Percentiles rank a stretch among this genome's conserved stretches.
Conservation (phyloP, 2,888 invertebrate genomes). For the Metalampra italica region DNA sequence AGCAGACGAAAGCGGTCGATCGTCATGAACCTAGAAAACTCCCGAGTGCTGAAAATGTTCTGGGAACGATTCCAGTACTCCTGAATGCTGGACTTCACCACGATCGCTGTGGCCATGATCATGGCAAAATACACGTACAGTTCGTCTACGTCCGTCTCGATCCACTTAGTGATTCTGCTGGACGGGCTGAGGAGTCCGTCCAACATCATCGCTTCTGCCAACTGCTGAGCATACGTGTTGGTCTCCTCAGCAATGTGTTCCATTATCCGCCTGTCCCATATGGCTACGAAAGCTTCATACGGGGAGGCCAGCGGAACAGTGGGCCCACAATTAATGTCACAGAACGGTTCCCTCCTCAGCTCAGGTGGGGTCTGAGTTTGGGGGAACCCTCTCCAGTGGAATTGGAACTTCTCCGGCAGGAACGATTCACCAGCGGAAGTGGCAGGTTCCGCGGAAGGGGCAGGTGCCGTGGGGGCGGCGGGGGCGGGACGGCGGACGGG, state of each 20-base stretch:
- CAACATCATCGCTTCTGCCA: conserved; percentile 10
- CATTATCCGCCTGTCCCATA: conserved; percentile 28
- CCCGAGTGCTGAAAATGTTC: conserved; percentile 8
- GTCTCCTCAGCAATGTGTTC: conserved; percentile 22
- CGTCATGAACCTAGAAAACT: conserved; percentile 5
- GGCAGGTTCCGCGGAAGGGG: too few relatives aligned
- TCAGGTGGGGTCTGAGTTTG: neutral
- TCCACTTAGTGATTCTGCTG: conserved; percentile 17
- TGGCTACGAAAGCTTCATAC: conserved; percentile 21
- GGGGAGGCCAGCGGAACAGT: conserved; percentile 15
- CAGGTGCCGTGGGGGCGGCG: too few relatives aligned
- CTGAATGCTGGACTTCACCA: conserved; percentile 7
- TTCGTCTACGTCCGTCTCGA: conserved; percentile 16
- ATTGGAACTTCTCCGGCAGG: neutral
- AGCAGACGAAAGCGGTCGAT: conserved; percentile 5
- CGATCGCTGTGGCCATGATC: conserved; percentile 14
- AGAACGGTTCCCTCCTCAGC: conserved; percentile 1
- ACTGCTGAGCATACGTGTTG: conserved; percentile 25
- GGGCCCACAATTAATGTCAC: conserved; percentile 12
- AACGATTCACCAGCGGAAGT: too few relatives aligned
- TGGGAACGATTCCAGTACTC: conserved; percentile 9
- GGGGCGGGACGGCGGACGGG: too few relatives aligned
- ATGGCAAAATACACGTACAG: conserved; percentile 17
- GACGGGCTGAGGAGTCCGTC: conserved; percentile 2
- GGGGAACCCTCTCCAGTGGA: conserved; percentile 1